Conservation (phyloP, 2,888 invertebrate genomes). For the Eristalis pertinax region DNA sequence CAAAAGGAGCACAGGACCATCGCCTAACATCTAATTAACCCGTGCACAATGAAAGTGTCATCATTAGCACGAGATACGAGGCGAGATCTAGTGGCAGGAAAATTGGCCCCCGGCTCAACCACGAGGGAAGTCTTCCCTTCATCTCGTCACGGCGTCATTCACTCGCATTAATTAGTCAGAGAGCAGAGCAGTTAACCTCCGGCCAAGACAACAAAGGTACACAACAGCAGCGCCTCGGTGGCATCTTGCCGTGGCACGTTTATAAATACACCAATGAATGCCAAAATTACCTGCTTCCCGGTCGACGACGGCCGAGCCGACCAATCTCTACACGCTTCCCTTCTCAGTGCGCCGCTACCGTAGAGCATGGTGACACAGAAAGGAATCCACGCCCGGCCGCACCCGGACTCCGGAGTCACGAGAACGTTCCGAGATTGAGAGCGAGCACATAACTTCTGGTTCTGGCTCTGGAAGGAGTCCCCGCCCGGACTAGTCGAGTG, state of each 20-base stretch:
- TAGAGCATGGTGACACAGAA: conserved; percentile 53
- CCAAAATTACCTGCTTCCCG: conserved; percentile 67
- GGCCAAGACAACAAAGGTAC: conserved; percentile 24
- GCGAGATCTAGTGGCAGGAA: conserved; percentile 48
- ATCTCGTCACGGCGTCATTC: conserved; percentile 41
- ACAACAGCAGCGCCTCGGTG: neutral
- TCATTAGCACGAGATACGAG: conserved; percentile 60
- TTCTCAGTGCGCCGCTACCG: conserved; percentile 29
- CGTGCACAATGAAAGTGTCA: conserved; percentile 60
- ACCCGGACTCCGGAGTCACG: conserved; percentile 4
- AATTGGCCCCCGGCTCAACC: conserved; percentile 56
- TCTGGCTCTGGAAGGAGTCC: conserved; percentile 9
- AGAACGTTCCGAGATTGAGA: conserved; percentile 27
- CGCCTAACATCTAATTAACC: conserved; percentile 56
- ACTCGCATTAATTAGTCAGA: conserved; percentile 67
- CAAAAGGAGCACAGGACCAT: conserved; percentile 13
- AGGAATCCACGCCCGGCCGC: conserved; percentile 18
- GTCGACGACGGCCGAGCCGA: neutral
- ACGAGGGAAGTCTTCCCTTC: conserved; percentile 24
- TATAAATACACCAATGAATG: conserved; percentile 57
- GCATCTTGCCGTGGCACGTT: conserved; percentile 35
- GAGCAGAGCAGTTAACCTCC: conserved; percentile 50
- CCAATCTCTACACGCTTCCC: neutral
- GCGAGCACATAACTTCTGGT: conserved; percentile 30
- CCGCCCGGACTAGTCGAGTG: conserved; percentile 3